Base-by-base conservation (phyloP, 2,113 vertebrate genomes). In the Sciurus niger region DNA sequence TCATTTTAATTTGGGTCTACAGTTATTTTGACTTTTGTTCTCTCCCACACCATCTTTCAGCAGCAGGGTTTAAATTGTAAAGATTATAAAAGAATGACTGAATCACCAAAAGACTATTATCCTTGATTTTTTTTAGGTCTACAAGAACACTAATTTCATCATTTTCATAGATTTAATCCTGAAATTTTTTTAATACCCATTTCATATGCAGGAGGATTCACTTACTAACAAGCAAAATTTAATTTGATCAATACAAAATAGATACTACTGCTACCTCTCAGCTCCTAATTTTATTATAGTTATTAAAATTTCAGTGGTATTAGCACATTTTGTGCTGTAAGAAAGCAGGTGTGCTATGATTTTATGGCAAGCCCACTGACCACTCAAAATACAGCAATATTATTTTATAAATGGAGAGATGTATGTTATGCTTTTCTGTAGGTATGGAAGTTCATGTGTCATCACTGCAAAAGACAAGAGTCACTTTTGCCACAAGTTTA, bases 11-110 rank as follows among this genome's bases (percentile, higher is more conserved):
- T 97, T 93, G 63, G 76, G 67, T 96, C 93, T 88, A 20, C 20
- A 78, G 82, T 73, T 96, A 84, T 96, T 94, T 92, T 90, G 80
- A 97, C 93, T 97, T 95, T 92, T 95, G 67, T 92, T 97, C 92
- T 97, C 83, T 95, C 96, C 95, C 87, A 85, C 60, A 82, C 76
- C 84, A 67, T 84, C 78, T 96, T 89, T 89, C 72, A 92, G 48
- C n/a, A 92, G 48, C 43, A 93, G 78, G 22, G 24, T 58, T 93
- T 96, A 46, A 94, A 93, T 83, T 96, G 63, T 60, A 73, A 10
- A 74, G 43, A 91, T 92, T 92, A 95, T 87, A 90, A 97, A 97
- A 92, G 72, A 97, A 76, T 72, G 22, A 18, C 46, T 96, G 79
- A 96, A 96, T 96, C 95, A 97, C 79, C 94, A 77, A 67, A 94